Base-by-base conservation (phyloP, 2,888 invertebrate species). In the Nephrocerus scutellatus region DNA sequence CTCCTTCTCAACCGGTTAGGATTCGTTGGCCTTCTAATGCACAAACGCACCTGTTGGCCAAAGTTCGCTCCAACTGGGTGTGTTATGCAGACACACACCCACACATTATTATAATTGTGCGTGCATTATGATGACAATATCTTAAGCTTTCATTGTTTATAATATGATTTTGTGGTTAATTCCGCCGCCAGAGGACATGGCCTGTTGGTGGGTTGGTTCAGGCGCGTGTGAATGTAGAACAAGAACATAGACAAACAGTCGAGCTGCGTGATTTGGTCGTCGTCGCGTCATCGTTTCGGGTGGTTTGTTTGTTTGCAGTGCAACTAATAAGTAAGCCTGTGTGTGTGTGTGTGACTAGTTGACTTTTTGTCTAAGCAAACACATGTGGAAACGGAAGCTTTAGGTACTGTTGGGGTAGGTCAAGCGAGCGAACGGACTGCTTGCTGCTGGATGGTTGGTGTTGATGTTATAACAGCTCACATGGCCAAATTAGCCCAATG, bases 121-220 rank as follows among this genome's bases (percentile, higher is more conserved):
- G 23, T 37, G 21, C 25, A 31, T 26, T n/a, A n/a, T n/a, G n/a
- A 2, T 33, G 40, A 33, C 44, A 36, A 37, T 43, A 44, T 44
- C 46, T 46, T 46, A 39, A 46, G 44, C 46, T 39, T 14, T 46
- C 44, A 46, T 46, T 46, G 46, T 46, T 44, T 44, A n/a, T n/a
- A 41, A 46, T 46, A 44, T 44, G 46, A 46, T 46, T 46, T 46
- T 41, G 36, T 46, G 46, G 36, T 35, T 35, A 22, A n/a, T 33
- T 23, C 31, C 12, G 23, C 23, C 36, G 25, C 38, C 23, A 7
- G n/a, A n/a, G n/a, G n/a, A n/a, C n/a, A n/a, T n/a, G n/a, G n/a
- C n/a, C n/a, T n/a, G n/a, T n/a, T n/a, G n/a, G n/a, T n/a, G n/a
- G n/a, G n/a, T n/a, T n/a, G n/a, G n/a, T n/a, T n/a, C n/a, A n/a